phyloP scores from a whole-genome alignment of 2,113 vertebrate species.

The Triplophysa siluroides region DNA sequence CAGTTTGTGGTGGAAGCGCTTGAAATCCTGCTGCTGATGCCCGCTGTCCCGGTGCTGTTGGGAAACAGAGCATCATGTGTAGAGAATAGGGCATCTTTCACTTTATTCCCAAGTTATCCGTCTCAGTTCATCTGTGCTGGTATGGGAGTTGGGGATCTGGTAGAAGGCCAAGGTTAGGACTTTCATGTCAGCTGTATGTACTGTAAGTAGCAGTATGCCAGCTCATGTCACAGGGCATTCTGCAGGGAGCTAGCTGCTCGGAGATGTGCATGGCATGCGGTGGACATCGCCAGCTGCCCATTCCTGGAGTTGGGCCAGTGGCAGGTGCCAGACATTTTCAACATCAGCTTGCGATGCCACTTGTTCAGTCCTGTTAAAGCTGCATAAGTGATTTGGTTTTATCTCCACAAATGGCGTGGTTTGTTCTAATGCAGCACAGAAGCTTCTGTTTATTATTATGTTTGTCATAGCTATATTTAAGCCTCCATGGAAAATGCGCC shows the following conservation, averaged over 20 bases:
- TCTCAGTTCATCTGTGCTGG: neutral
- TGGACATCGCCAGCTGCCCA: constrained; percentile 62
- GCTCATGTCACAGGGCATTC: constrained; percentile 61
- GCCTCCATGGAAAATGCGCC: too few relatives aligned
- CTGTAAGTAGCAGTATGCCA: constrained; percentile 60
- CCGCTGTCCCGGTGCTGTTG: neutral
- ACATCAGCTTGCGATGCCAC: constrained; percentile 35
- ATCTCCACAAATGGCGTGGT: constrained; percentile 7
- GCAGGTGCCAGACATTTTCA: constrained; percentile 60
- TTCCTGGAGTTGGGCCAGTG: constrained; percentile 57
- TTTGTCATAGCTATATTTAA: neutral
- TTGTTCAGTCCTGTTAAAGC: constrained; percentile 54
- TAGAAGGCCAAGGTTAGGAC: constrained; percentile 61
- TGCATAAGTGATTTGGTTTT: constrained; percentile 21
- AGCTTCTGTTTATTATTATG: neutral
- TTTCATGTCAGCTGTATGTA: constrained; percentile 65
- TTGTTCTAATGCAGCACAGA: constrained; percentile 2
- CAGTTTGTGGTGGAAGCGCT: constrained; percentile 50
- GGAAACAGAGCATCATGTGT: neutral
- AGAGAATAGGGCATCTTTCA: neutral
- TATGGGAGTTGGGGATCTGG: constrained; percentile 50
- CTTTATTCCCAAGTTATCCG: neutral
- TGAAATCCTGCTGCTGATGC: constrained; percentile 40
- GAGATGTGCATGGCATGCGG: constrained; percentile 38
- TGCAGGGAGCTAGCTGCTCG: constrained; percentile 47